Evolutionary conservation across 2,888 invertebrate species (phyloP), one percentile per base, ranked within the genome.

Genomic region (Mythimna loreyi): DNA sequence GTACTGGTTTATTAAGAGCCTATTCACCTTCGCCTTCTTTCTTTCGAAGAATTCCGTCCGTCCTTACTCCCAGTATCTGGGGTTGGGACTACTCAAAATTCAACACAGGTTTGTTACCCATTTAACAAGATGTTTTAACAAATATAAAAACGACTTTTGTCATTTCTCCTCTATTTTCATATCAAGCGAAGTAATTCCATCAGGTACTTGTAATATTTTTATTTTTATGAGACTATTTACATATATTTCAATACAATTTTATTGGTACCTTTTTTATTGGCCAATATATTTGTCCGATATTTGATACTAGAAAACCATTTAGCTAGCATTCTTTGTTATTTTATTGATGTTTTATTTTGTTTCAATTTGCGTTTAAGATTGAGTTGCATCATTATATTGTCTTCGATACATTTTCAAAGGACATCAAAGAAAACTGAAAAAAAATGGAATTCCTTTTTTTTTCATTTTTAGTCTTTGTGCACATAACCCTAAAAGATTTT

Each of bases 211-310:
- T 65, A 36, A 57, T 71, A 65, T 53, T 52, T 61, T 56, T 60
- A 61, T 61, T 60, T 64, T 62, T 75, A 65, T 62, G 57, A 45
- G 16, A 21, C 61, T 16, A 60, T 58, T 58, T 56, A 67, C 61
- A 57, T 68, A 58, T 47, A 61, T 67, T 73, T 73, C 73, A 73
- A 73, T 58, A 67, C 55, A 52, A 52, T 61, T 58, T 73, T 73
- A 67, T 62, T 72, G 61, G 52, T 58, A 57, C 50, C 52, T 61
- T 56, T 52, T 72, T 52, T 72, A 72, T 61, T 61, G 23, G 30
- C 55, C 13, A 55, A 47, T 65, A 55, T 72, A 43, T 59, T 59
- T 60, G 33, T 43, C 47, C 25, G 33, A 60, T 67, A 58, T 61
- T 73, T 67, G 73, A 60, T 67, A 67, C 8, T 1, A 60, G 13